These are phyloP conservation scores for Cantharis rufa DNA, from an alignment of 2,888 invertebrate genomes.

Conservation along the genomic window DNA sequence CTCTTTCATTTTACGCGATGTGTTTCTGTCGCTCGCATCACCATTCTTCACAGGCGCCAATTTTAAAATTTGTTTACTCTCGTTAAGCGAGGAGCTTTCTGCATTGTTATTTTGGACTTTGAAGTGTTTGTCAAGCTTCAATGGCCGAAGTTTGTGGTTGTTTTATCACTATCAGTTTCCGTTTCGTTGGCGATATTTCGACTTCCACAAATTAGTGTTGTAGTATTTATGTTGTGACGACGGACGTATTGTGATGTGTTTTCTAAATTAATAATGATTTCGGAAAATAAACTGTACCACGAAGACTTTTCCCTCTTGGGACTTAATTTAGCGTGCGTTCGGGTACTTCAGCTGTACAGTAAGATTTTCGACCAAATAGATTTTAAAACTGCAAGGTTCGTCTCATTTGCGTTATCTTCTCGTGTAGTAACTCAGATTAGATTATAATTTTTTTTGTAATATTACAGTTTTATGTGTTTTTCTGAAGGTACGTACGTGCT, in stretches of 20 bases:
- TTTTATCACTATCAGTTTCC: constrained; percentile 22
- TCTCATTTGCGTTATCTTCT: neutral
- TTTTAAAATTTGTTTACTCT: constrained; percentile 39
- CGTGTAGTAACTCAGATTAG: neutral
- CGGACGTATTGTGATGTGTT: neutral
- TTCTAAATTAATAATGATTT: constrained; percentile 37
- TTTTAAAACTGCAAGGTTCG: constrained; percentile 35
- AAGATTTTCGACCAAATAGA: constrained; percentile 76
- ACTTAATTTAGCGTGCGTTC: constrained; percentile 79
- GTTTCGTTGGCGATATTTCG: constrained; percentile 17
- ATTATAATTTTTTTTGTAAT: neutral
- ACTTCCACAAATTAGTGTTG: neutral
- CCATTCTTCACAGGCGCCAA: constrained; percentile 40
- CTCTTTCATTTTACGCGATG: constrained; percentile 39
- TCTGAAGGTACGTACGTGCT: neutral
- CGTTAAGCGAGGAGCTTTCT: neutral
- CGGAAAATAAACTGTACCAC: constrained; percentile 40
- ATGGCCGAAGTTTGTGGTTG: constrained; percentile 12
- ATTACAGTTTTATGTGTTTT: neutral
- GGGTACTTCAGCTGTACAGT: constrained; percentile 83
- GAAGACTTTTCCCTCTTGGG: constrained; percentile 73
- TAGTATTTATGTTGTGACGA: neutral
- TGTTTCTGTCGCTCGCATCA: constrained; percentile 41
- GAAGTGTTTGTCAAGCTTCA: neutral
- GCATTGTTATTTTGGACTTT: neutral